phyloP scores from a whole-genome alignment of 2,888 invertebrate genomes.

The Macroteleia sp. region DNA sequence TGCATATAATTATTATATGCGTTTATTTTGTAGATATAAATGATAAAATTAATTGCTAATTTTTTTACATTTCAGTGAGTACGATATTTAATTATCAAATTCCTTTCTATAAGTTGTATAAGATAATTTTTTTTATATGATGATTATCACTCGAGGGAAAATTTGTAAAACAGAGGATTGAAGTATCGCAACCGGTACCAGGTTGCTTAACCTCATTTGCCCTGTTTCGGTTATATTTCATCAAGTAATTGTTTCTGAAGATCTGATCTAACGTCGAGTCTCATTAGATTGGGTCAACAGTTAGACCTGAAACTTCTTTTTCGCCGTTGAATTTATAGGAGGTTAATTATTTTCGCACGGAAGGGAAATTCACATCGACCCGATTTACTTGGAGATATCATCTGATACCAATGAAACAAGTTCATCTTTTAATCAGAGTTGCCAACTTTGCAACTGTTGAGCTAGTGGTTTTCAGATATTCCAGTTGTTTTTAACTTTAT shows the following conservation, averaged over 20 bases:
- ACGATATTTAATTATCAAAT: too few species aligned
- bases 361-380: slow-evolving; percentile 47
- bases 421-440: slow-evolving; percentile 39
- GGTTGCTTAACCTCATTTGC: slow-evolving; percentile 10
- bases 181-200: too few species aligned
- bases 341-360: slow-evolving; percentile 57
- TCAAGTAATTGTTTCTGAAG: slow-evolving; percentile 40
- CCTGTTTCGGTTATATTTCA: slow-evolving; percentile 17
- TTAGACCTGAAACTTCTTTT: slow-evolving; percentile 53
- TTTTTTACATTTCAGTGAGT: too few species aligned
- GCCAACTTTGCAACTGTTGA: slow-evolving; percentile 1
- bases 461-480: slow-evolving; percentile 11
- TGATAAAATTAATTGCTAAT: too few species aligned
- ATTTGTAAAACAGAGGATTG: too few species aligned
- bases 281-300: slow-evolving; percentile 46
- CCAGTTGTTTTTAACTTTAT: slow-evolving; percentile 15
- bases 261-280: slow-evolving; percentile 22
- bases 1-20: too few species aligned
- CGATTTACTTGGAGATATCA: slow-evolving; percentile 28
- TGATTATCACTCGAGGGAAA: too few species aligned
- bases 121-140: too few species aligned
- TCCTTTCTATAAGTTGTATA: too few species aligned
- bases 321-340: slow-evolving; percentile 14
- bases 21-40: too few species aligned
- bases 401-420: slow-evolving; percentile 35